These are phyloP conservation scores for Myathropa florea DNA, from an alignment of 2,888 invertebrate species.

Conservation along the genomic window DNA sequence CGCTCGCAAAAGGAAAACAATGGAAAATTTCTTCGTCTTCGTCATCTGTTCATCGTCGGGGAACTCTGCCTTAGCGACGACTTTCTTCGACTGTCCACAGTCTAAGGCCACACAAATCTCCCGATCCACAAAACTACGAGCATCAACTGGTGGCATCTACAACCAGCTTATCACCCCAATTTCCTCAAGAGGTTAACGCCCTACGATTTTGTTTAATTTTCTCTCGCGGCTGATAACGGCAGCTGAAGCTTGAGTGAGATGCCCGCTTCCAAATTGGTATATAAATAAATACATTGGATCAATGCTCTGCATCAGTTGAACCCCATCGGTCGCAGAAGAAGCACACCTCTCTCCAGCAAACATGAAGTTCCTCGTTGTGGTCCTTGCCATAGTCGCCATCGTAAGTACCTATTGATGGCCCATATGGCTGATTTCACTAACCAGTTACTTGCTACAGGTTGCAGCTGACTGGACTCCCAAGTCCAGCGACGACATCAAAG, in stretches of 20 bases:
- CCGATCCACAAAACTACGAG: too few species aligned
- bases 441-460: background rate
- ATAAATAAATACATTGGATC: slow-evolving; percentile 17
- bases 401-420: slow-evolving; percentile 1
- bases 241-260: background rate
- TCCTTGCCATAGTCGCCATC: slow-evolving; percentile 12
- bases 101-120: too few species aligned
- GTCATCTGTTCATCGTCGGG: too few species aligned
- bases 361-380: slow-evolving; percentile 30
- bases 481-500: slow-evolving; percentile 74
- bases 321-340: slow-evolving; percentile 1
- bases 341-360: background rate
- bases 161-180: background rate
- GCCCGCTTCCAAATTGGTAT: background rate
- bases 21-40: background rate
- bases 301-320: slow-evolving; percentile 6
- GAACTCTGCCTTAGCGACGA: too few species aligned
- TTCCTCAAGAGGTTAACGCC: background rate
- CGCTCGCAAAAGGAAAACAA: background rate
- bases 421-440: background rate
- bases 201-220: background rate
- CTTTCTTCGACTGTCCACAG: too few species aligned
- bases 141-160: background rate
- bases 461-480: slow-evolving; percentile 75
- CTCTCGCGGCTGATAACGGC: slow-evolving; percentile 8